Evolutionary conservation across 2,113 vertebrate genomes (phyloP), one percentile per base, ranked within the genome.

Genomic region (Limanda limanda): DNA sequence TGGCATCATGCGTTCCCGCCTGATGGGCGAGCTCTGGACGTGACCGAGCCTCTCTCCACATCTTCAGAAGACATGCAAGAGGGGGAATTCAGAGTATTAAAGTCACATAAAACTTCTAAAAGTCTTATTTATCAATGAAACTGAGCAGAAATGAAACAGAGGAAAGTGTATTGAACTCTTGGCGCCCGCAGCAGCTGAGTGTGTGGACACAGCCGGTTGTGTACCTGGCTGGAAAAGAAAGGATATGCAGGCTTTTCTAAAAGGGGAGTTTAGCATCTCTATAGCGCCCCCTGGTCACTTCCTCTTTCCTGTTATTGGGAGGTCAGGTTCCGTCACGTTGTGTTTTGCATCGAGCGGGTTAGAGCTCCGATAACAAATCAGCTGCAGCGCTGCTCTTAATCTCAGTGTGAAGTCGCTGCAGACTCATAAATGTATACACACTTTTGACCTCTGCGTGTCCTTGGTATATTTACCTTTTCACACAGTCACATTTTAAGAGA

Each of bases 1-100:
- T 79, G 65, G 79, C 78, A 84, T 82, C 81, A 69, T 42, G 60
- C 77, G 87, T 83, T 83, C 81, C 64, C 62, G 60, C 74, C 83
- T 87, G n/a, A n/a, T n/a, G 71, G 81, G 83, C 64, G 88, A 93
- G 90, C 86, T 85, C 71, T 90, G 84, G 74, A 89, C 48, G 15
- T 54, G 52, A 2, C 45, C 37, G 37, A 31, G 62, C 45, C 66
- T 51, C 58, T 55, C 67, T 52, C 40, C 40, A 42, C 12, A 13
- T 76, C 55, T 58, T 72, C 9, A 18, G 48, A 57, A 24, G 10
- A 23, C 13, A 18, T 2, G 17, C 4, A 69, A 6, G 35, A 48
- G 25, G 40, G 65, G 31, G 5, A 31, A 31, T 31, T 5, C 31
- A 31, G 31, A 31, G 31, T 31, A 52, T 27, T 12, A 0, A 24